Conservation (phyloP, 2,888 invertebrate genomes). For the Epiblema foenella region DNA sequence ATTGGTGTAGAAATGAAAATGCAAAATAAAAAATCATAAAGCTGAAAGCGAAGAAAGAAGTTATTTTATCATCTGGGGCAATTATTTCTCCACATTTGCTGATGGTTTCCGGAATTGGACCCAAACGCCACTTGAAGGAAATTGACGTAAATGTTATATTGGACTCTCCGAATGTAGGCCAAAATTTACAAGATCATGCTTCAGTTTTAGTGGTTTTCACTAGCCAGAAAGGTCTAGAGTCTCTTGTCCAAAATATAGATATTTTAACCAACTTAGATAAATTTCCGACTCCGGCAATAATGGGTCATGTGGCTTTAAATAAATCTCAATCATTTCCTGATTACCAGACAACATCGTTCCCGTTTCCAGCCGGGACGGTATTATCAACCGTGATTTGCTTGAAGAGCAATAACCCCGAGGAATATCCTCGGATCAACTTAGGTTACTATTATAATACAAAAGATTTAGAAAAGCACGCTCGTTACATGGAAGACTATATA, state of each 20-base stretch:
- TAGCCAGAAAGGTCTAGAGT: conserved; percentile 3
- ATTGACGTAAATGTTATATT: conserved; percentile 27
- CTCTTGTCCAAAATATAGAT: background rate
- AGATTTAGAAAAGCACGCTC: conserved; percentile 24
- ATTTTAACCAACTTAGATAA: conserved; percentile 9
- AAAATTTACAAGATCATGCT: conserved; percentile 42
- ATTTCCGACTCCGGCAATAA: conserved; percentile 25
- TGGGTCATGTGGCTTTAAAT: conserved; percentile 16
- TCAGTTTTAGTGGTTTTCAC: conserved; percentile 12
- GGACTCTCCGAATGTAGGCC: conserved; percentile 39
- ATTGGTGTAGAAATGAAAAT: conserved; percentile 37
- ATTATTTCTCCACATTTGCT: conserved; percentile 35
- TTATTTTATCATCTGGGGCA: conserved; percentile 39
- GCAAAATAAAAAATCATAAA: conserved; percentile 14
- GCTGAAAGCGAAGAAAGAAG: conserved; percentile 36
- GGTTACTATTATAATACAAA: conserved; percentile 14
- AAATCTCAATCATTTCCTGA: conserved; percentile 5
- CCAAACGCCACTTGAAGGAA: conserved; percentile 31
- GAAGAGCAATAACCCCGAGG: conserved; percentile 8
- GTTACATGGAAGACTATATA: conserved; percentile 1
- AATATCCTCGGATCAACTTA: conserved; percentile 5
- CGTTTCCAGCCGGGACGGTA: conserved; percentile 12
- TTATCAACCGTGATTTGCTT: conserved; percentile 14
- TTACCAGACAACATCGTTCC: conserved; percentile 13
- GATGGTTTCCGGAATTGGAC: conserved; percentile 44